Evolutionary conservation across 2,113 vertebrate genomes (phyloP).

Genomic region (Myrmecobius fasciatus): DNA sequence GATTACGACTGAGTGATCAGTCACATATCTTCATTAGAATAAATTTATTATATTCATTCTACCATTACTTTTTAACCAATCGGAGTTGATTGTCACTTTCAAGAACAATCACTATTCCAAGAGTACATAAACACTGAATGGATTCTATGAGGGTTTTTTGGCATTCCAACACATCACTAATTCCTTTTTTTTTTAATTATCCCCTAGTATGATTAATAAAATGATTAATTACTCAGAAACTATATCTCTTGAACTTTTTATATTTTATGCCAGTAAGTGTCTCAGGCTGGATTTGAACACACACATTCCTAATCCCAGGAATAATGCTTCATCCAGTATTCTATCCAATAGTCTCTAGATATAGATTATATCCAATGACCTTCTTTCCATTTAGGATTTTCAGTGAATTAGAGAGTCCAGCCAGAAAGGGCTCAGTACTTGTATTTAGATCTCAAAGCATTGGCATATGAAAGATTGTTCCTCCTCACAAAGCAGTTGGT

Average conservation of each 20-base stretch:
- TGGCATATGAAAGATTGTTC: background rate
- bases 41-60: background rate
- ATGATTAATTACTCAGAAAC: background rate
- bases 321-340: background rate
- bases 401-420: background rate
- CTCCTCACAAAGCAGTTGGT: slow-evolving; percentile 15
- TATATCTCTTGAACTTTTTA: background rate
- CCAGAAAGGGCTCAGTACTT: background rate
- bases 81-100: background rate
- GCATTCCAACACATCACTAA: background rate
- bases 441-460: background rate
- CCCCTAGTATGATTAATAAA: background rate
- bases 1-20: background rate
- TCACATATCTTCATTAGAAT: background rate
- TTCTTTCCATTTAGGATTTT: background rate
- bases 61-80: background rate
- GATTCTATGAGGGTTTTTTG: background rate
- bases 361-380: background rate
- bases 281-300: background rate
- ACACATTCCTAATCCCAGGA: background rate
- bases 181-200: background rate
- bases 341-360: background rate
- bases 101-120: background rate
- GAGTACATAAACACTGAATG: background rate
- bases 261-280: background rate